Evolutionary conservation across 2,888 invertebrate species (phyloP).

Genomic region (Epistrophella euchroma): DNA sequence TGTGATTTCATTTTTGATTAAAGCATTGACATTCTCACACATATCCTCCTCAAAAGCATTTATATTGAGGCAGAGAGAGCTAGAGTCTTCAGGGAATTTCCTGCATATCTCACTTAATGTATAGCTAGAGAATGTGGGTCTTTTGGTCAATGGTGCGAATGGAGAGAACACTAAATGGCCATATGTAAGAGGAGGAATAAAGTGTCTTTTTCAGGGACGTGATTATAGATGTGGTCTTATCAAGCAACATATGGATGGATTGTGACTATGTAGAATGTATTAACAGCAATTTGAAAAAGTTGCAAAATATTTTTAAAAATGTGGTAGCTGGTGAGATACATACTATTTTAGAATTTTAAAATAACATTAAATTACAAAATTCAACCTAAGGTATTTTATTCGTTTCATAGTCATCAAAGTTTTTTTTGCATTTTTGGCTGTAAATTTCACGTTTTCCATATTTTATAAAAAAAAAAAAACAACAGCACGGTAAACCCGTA

Average conservation of each 20-base stretch:
- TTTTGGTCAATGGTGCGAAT: slow-evolving; percentile 51
- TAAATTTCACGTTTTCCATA: too few species aligned
- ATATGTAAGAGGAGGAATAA: slow-evolving; percentile 8
- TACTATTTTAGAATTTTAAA: too few species aligned
- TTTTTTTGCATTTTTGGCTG: too few species aligned
- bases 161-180: not conserved
- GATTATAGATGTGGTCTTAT: not conserved
- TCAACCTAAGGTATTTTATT: too few species aligned
- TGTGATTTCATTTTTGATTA: slow-evolving; percentile 63
- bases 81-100: slow-evolving; percentile 31
- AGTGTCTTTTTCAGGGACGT: slow-evolving; percentile 15
- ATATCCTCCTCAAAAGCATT: not conserved
- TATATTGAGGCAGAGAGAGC: not conserved
- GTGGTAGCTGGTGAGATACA: too few species aligned
- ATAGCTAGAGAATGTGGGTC: slow-evolving; percentile 34
- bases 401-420: too few species aligned
- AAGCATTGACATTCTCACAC: slow-evolving; percentile 38
- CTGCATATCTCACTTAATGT: slow-evolving; percentile 3
- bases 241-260: not conserved
- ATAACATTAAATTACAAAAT: too few species aligned
- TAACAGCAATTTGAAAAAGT: not conserved
- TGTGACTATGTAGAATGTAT: not conserved
- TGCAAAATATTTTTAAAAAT: too few species aligned
- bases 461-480: too few species aligned
- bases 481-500: too few species aligned